phyloP scores from a whole-genome alignment of 2,797 vertebrate genomes.

The Syngnathus rostellatus region DNA sequence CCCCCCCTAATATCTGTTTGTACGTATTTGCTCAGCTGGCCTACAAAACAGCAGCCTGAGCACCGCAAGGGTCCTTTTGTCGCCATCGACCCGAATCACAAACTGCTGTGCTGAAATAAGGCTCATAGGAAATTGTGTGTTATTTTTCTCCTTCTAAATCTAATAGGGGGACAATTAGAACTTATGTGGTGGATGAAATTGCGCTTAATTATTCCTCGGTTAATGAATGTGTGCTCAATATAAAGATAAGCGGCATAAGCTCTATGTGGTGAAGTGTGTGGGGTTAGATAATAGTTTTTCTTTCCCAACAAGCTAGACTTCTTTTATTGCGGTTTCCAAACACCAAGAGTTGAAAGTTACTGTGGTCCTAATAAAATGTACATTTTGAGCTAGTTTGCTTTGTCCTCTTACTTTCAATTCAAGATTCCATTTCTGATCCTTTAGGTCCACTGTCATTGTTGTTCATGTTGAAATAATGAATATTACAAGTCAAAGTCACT shows the following conservation, averaged over 20 bases:
- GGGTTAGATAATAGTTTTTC: background rate
- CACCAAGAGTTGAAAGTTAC: background rate
- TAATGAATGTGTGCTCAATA: slow-evolving; percentile 7
- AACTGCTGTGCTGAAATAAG: slow-evolving; percentile 26
- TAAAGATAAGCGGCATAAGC: slow-evolving; percentile 1
- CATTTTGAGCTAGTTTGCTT: background rate
- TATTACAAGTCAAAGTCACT: background rate
- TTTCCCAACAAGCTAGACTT: background rate
- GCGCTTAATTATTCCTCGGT: slow-evolving; percentile 17
- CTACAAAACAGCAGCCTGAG: slow-evolving; percentile 16
- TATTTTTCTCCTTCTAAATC: slow-evolving; percentile 24
- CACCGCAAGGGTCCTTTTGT: slow-evolving; percentile 27
- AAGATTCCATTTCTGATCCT: background rate
- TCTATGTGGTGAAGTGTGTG: background rate
- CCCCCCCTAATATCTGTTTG: slow-evolving; percentile 22
- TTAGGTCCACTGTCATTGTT: background rate
- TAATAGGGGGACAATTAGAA: slow-evolving; percentile 13
- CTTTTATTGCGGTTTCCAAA: background rate
- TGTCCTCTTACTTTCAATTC: background rate
- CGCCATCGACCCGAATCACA: slow-evolving; percentile 44
- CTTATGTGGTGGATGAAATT: slow-evolving; percentile 20
- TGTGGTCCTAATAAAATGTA: background rate
- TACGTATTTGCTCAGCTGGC: slow-evolving; percentile 39
- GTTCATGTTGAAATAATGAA: background rate
- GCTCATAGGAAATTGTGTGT: slow-evolving; percentile 23